A percentile compares a stretch with the other conserved stretches of the same genome.
These are phyloP conservation scores for Callipepla squamata DNA, from an alignment of 2,113 vertebrate species.

Conservation along the genomic window DNA sequence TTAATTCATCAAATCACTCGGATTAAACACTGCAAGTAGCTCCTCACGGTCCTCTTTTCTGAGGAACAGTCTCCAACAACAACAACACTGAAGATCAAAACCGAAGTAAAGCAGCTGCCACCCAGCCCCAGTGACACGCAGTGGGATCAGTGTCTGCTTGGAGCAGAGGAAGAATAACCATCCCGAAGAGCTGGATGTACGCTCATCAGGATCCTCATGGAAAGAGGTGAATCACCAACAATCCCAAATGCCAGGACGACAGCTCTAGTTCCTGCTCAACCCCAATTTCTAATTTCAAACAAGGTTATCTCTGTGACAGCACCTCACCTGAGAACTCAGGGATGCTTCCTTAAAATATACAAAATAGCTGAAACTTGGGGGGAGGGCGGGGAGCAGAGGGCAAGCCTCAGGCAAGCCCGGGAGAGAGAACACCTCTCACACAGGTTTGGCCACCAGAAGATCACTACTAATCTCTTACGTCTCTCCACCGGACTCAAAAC, in stretches of 20 bases:
- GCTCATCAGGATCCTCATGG: neutral
- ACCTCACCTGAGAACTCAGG: neutral
- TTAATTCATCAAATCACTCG: neutral
- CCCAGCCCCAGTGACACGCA: neutral
- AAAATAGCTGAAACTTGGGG: neutral
- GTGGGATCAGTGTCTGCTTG: fast-evolving
- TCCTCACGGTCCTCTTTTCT: neutral
- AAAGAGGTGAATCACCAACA: neutral
- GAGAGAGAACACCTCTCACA: fast-evolving
- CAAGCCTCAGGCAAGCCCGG: neutral
- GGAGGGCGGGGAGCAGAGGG: no score
- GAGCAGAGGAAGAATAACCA: neutral
- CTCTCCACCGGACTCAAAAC: neutral
- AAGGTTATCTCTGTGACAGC: neutral
- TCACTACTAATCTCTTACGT: neutral
- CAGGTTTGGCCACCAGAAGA: neutral
- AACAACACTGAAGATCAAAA: neutral
- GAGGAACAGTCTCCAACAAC: neutral
- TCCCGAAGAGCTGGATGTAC: neutral
- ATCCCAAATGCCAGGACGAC: neutral
- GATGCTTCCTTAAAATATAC: neutral
- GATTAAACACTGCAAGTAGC: neutral
- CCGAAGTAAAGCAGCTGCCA: neutral
- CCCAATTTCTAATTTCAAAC: neutral
- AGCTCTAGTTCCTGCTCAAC: neutral